Base-by-base conservation (phyloP, 2,113 vertebrate genomes). In the Vidua chalybeata region DNA sequence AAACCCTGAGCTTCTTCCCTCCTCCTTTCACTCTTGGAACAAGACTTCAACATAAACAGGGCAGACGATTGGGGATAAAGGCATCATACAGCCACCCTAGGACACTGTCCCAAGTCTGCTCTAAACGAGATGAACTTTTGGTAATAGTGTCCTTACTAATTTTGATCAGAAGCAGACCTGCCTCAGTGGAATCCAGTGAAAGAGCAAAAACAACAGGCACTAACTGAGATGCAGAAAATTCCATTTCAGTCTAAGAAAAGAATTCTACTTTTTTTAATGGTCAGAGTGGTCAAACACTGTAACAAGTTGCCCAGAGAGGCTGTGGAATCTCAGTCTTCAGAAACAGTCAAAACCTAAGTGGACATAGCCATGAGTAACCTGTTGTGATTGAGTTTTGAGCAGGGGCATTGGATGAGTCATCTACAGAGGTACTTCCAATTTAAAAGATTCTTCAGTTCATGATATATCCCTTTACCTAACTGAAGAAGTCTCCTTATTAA, bases 251-350 rank as follows among this genome's bases (percentile, higher is more conserved):
- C 7, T 30, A 45, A 80, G 30, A 27, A 72, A 81, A 93, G 3
- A 37, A 10, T 2, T 0, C 1, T 11, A 7, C 0, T 5, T 41
- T 37, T 61, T 83, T 64, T 21, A 52, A 14, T 64, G 27, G 30
- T 33, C 28, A 48, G 28, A 39, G 23, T 6, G 10, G 30, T 72
- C 58, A 64, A 64, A 56, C 16, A 41, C 10, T 56, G 24, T 17
- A 54, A 55, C 17, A 41, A 28, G 11, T 14, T 54, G 18, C 22
- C 10, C 19, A 48, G 28, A 71, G n/a, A 71, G 48, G 24, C 16
- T 20, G 23, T 41, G 39, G 39, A 51, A 3, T 56, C 31, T 74
- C 21, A 48, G 31, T 27, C 11, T 24, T n/a, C 67, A 87, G 26
- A 66, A n/a, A n/a, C 19, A 41, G 11, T 35, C 20, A 69, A 82